phyloP scores from a whole-genome alignment of 64 coral and sea anemone species.

The Pocillopora verrucosa region DNA sequence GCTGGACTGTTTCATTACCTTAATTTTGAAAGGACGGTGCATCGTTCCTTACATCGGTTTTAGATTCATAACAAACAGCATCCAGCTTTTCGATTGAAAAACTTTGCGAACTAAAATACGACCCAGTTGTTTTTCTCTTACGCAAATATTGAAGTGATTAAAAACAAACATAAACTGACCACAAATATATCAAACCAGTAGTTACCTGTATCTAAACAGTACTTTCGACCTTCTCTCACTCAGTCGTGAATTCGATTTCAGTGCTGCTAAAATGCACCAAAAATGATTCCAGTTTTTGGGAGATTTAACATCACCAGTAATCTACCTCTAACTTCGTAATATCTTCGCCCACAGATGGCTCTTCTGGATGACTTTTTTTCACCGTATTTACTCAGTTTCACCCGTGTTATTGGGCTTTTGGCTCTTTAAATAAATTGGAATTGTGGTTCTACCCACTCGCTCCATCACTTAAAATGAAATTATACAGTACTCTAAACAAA shows the following conservation, averaged over 20 bases:
- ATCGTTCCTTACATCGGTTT: no score
- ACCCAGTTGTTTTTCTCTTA: not conserved
- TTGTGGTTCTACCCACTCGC: not conserved
- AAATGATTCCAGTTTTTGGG: no score
- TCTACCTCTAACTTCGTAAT: not conserved
- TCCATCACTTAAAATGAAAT: not conserved
- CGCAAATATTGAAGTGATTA: not conserved
- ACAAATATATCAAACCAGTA: not conserved
- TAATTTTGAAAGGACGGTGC: no score
- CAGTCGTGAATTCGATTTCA: no score
- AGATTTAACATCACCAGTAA: not conserved
- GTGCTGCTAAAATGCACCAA: no score
- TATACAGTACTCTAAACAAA: not conserved
- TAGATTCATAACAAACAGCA: no score
- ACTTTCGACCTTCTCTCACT: no score
- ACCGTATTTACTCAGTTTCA: not conserved
- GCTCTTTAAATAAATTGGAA: not conserved
- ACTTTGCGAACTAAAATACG: no score
- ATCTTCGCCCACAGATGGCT: not conserved
- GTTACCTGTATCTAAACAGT: not conserved
- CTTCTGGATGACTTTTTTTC: not conserved
- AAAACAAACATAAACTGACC: not conserved
- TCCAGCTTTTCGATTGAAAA: no score
- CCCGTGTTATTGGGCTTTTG: not conserved
- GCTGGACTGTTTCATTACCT: no score